Percentiles rank a stretch among this genome's conserved stretches.
Evolutionary conservation across 2,888 invertebrate species (phyloP).

Genomic region (Perithous albicinctus): DNA sequence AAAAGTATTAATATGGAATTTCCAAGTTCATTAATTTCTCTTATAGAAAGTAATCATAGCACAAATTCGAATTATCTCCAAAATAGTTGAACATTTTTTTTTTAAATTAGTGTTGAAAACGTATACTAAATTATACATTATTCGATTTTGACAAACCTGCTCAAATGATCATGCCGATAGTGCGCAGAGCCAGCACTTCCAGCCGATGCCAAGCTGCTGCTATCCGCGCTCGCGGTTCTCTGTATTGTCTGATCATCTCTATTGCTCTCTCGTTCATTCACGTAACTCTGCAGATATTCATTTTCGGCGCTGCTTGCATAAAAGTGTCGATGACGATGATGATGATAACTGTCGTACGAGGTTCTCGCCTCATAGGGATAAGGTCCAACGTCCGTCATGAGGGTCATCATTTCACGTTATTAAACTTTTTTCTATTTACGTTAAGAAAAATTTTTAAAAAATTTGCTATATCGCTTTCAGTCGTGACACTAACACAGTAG

Average conservation of each 20-base stretch:
- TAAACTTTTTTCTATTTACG: background rate
- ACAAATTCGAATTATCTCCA: too few species aligned
- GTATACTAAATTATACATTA: background rate
- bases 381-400: slow-evolving; percentile 82
- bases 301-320: slow-evolving; percentile 71
- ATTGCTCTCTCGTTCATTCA: slow-evolving; percentile 62
- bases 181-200: slow-evolving; percentile 72
- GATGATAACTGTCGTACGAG: slow-evolving; percentile 78
- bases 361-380: slow-evolving; percentile 81
- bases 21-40: too few species aligned
- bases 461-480: background rate
- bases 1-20: too few species aligned
- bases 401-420: slow-evolving; percentile 82
- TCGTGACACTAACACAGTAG: slow-evolving; percentile 6
- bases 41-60: too few species aligned
- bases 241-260: slow-evolving; percentile 75
- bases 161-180: slow-evolving; percentile 75
- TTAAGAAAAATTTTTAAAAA: background rate
- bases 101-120: too few species aligned
- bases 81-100: too few species aligned
- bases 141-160: slow-evolving; percentile 69
- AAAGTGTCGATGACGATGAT: slow-evolving; percentile 72
- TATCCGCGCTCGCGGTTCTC: slow-evolving; percentile 77
- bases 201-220: slow-evolving; percentile 75
- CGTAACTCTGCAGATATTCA: slow-evolving; percentile 74